These are phyloP conservation scores for Drosophila equinoxialis DNA, from an alignment of 1,140 invertebrate genomes.

Conservation along the genomic window DNA sequence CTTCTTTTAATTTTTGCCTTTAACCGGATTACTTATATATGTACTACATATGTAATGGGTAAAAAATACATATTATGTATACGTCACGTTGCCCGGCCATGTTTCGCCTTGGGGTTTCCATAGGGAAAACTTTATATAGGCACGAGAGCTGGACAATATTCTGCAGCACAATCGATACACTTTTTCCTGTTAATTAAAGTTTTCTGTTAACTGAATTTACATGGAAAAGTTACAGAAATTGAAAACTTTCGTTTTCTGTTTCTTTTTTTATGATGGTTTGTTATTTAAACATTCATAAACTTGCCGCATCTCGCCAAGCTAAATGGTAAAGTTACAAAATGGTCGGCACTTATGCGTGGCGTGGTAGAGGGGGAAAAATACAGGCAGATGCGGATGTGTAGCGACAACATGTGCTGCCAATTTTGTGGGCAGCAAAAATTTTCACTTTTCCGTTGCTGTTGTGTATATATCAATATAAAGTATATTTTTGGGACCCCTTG, in stretches of 20 bases:
- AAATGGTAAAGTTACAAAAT: conserved; percentile 44
- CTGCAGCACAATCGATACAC: conserved; percentile 5
- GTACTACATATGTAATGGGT: not conserved
- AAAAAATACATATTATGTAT: conserved; percentile 2
- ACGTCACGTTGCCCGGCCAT: conserved; percentile 3
- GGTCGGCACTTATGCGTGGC: conserved; percentile 16
- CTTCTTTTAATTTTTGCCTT: not conserved
- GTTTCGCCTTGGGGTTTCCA: not conserved
- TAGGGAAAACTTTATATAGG: conserved; percentile 19
- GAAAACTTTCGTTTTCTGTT: conserved; percentile 33
- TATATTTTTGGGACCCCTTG: conserved; percentile 1
- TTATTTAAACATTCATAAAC: conserved; percentile 49
- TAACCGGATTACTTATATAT: not conserved
- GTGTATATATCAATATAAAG: conserved; percentile 10
- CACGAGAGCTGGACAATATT: conserved; percentile 16
- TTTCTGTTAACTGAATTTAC: conserved; percentile 44
- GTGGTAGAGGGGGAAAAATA: not conserved
- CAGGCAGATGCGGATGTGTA: not conserved
- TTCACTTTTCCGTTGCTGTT: conserved; percentile 15
- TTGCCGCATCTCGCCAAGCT: not conserved
- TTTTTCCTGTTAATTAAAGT: conserved; percentile 51
- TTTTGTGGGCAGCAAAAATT: conserved; percentile 40
- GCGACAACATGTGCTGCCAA: conserved; percentile 36
- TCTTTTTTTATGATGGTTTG: conserved; percentile 1
- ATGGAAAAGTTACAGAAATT: conserved; percentile 36